Evolutionary conservation across 2,888 invertebrate species (phyloP).

Genomic region (Calliphora vomitoria): DNA sequence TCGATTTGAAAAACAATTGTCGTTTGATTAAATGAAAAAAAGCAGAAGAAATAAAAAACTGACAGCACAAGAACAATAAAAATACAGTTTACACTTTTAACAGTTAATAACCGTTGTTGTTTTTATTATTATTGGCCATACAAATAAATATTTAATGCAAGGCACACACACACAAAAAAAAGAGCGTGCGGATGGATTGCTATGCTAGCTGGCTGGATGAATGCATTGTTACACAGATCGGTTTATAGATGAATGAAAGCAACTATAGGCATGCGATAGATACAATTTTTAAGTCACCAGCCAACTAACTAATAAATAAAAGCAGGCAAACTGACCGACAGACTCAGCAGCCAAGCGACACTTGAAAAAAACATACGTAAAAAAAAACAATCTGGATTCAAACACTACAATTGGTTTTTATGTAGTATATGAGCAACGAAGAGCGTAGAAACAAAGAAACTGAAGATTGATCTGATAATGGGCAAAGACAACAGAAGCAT

Average conservation of each 20-base stretch:
- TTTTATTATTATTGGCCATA: constrained; percentile 47
- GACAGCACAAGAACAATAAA: constrained; percentile 66
- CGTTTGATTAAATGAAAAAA: constrained; percentile 66
- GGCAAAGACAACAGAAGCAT: constrained; percentile 73
- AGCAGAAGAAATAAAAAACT: neutral
- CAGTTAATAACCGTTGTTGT: constrained; percentile 73
- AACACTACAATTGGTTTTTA: neutral
- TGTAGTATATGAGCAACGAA: neutral
- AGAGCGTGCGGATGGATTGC: constrained; percentile 8
- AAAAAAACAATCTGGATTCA: constrained; percentile 12
- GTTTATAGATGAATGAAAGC: constrained; percentile 37
- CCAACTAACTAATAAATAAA: constrained; percentile 23
- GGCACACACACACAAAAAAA: neutral
- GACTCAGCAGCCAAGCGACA: neutral
- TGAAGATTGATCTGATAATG: constrained; percentile 72
- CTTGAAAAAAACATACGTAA: neutral
- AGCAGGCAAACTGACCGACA: neutral
- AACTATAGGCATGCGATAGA: constrained; percentile 56
- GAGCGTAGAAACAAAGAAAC: constrained; percentile 19
- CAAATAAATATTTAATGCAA: constrained; percentile 45
- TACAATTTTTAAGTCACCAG: constrained; percentile 50
- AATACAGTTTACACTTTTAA: constrained; percentile 71
- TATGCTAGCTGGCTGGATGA: neutral
- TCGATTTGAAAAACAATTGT: constrained; percentile 64
- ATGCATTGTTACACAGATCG: neutral